Percentiles rank a stretch among this genome's conserved stretches.
phyloP scores from a whole-genome alignment of 2,797 vertebrate species.

The Smutsia temminckii region DNA sequence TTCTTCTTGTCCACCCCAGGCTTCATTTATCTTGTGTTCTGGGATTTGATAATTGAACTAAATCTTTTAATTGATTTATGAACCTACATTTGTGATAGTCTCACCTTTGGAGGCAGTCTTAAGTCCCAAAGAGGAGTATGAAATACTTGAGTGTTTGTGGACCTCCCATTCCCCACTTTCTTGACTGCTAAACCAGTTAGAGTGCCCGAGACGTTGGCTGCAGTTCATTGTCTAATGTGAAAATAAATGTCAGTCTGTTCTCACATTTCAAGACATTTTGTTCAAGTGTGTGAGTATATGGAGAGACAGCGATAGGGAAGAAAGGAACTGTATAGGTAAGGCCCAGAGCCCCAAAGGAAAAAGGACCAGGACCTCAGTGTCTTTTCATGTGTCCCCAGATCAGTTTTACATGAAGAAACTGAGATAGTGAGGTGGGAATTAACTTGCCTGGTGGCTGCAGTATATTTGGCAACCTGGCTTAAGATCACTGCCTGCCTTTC shows the following conservation, averaged over 20 bases:
- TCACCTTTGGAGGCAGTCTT: not conserved
- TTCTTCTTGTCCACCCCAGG: conserved; percentile 14
- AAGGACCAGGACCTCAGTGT: not conserved
- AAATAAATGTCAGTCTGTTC: conserved; percentile 46
- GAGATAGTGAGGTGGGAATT: not conserved
- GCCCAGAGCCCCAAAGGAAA: not conserved
- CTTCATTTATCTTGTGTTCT: conserved; percentile 44
- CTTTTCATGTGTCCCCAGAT: not conserved
- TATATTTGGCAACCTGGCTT: not conserved
- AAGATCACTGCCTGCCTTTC: conserved; percentile 42
- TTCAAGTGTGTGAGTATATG: conserved; percentile 42
- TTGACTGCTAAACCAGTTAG: conserved; percentile 25
- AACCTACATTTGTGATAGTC: conserved; percentile 15
- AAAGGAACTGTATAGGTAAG: not conserved
- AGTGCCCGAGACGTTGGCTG: not conserved
- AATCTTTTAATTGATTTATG: conserved; percentile 27
- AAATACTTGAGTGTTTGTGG: conserved; percentile 10
- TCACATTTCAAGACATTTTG: conserved; percentile 48
- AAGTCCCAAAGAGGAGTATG: conserved; percentile 3
- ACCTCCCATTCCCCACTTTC: not conserved
- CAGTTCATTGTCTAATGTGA: not conserved
- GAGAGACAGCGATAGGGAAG: not conserved
- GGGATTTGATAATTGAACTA: conserved; percentile 38
- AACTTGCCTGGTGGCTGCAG: conserved; percentile 19
- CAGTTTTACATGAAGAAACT: conserved; percentile 45